Evolutionary conservation across 2,888 invertebrate species (phyloP).

Genomic region (Venusia cambrica): DNA sequence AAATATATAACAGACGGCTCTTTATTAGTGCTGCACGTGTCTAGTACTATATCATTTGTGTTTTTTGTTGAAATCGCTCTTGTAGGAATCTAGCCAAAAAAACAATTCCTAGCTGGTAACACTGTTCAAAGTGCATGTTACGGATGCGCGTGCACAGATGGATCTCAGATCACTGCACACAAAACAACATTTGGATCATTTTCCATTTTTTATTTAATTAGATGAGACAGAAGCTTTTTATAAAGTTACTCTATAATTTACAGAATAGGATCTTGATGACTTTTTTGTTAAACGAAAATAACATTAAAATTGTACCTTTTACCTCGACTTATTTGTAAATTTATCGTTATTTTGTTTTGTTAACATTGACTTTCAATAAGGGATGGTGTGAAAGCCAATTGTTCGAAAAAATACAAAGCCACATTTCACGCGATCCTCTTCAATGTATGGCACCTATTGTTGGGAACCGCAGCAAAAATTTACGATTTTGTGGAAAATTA

Average conservation of each 20-base stretch:
- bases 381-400: slow-evolving; percentile 3
- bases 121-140: slow-evolving; percentile 1
- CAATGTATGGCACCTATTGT: slow-evolving; percentile 41
- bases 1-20: too few relatives aligned
- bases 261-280: slow-evolving; percentile 18
- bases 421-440: slow-evolving; percentile 9
- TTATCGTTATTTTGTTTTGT: too few relatives aligned
- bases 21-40: too few relatives aligned
- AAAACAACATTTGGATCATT: slow-evolving; percentile 50
- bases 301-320: too few relatives aligned
- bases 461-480: slow-evolving; percentile 51
- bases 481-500: slow-evolving; percentile 57
- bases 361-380: too few relatives aligned
- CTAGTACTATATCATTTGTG: too few relatives aligned
- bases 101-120: slow-evolving; percentile 6
- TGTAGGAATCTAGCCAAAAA: too few relatives aligned
- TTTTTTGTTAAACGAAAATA: slow-evolving; percentile 1
- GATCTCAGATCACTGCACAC: slow-evolving; percentile 32
- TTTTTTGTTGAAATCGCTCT: slow-evolving; percentile 4
- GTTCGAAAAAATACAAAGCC: slow-evolving; percentile 14
- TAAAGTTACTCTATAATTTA: slow-evolving; percentile 50
- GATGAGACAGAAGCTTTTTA: slow-evolving; percentile 65
- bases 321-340: too few relatives aligned
- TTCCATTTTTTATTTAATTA: slow-evolving; percentile 53
- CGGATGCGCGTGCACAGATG: slow-evolving; percentile 32